A percentile compares a stretch with the other conserved stretches of the same genome.
phyloP scores from a whole-genome alignment of 2,797 vertebrate species.

The Sebastes taczanowskii region DNA sequence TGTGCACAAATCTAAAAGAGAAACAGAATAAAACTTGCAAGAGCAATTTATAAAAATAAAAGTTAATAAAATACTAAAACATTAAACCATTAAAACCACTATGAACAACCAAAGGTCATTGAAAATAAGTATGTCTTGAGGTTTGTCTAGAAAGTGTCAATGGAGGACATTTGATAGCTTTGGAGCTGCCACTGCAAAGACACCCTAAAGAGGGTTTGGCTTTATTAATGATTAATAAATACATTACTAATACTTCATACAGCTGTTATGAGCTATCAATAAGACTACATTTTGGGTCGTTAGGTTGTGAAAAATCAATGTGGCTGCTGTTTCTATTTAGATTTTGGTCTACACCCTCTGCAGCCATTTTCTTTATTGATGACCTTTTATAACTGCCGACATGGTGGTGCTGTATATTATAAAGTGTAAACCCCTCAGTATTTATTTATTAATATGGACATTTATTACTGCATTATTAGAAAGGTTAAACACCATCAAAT shows the following conservation, averaged over 20 bases:
- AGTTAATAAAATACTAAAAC: no score
- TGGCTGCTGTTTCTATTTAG: background rate
- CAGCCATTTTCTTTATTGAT: background rate
- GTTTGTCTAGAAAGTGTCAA: no score
- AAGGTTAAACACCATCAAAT: background rate
- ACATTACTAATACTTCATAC: background rate
- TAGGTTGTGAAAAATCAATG: background rate
- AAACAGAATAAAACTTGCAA: no score
- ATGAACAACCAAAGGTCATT: no score
- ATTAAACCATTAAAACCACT: no score
- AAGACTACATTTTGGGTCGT: background rate
- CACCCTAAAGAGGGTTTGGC: background rate
- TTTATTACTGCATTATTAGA: background rate
- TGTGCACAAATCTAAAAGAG: no score
- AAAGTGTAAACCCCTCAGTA: background rate
- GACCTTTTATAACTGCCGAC: background rate
- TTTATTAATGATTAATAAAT: background rate
- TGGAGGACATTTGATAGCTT: no score
- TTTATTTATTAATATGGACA: background rate
- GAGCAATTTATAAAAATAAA: no score
- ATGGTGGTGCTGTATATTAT: background rate
- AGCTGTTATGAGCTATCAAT: background rate
- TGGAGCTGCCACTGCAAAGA: no score
- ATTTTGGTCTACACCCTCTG: background rate
- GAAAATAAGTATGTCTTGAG: no score